Conservation (phyloP, 2,113 vertebrate genomes). For the Ardeotis arabs region DNA sequence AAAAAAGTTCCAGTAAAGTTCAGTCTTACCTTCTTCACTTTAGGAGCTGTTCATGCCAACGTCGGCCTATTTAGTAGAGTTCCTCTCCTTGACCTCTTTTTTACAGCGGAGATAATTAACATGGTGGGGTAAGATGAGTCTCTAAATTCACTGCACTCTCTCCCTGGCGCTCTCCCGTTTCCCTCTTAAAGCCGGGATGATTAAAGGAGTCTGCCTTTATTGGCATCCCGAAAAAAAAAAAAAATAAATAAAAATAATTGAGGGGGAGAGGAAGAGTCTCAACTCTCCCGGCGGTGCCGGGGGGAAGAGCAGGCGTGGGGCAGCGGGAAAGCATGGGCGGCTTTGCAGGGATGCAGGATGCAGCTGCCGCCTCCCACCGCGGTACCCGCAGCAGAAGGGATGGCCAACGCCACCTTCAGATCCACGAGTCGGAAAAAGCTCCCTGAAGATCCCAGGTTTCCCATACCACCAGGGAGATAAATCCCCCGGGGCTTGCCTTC, state of each 20-base stretch:
- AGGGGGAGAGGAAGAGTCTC: constrained; percentile 51
- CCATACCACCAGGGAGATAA: not conserved
- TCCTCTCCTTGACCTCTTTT: constrained; percentile 69
- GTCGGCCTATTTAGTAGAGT: constrained; percentile 75
- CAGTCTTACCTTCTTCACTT: constrained; percentile 69
- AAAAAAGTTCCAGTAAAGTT: constrained; percentile 79
- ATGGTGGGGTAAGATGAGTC: constrained; percentile 73
- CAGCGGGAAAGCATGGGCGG: not conserved
- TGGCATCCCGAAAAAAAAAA: constrained; percentile 48
- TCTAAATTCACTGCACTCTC: constrained; percentile 72
- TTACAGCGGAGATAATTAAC: constrained; percentile 72
- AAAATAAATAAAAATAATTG: constrained; percentile 58
- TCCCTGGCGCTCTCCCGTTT: constrained; percentile 46
- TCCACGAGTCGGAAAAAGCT: fast-evolving
- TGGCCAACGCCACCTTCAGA: not conserved
- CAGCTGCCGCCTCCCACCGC: not conserved
- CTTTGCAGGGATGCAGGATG: not conserved
- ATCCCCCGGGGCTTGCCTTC: not conserved
- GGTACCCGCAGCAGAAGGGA: not conserved
- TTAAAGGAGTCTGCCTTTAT: constrained; percentile 45
- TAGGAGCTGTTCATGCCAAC: constrained; percentile 66
- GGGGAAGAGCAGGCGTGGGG: not conserved
- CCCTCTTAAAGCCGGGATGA: constrained; percentile 37
- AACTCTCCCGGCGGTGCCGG: not conserved
- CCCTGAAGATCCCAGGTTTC: not conserved